These are phyloP conservation scores for Uloborus diversus DNA, from an alignment of 1,140 invertebrate genomes.

Conservation along the genomic window DNA sequence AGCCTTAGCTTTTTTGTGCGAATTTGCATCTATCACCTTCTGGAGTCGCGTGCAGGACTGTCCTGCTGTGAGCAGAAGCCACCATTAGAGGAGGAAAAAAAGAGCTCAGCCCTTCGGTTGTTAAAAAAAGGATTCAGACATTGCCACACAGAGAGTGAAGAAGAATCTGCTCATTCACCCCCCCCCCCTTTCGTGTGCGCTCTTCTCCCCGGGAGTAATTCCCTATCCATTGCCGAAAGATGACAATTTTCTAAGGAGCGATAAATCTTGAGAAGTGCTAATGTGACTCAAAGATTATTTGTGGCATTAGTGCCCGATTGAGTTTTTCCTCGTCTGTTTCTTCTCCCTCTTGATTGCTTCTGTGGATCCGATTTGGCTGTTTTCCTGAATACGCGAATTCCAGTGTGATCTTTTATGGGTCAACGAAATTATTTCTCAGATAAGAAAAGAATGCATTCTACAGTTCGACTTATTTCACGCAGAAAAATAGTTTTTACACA, in stretches of 20 bases:
- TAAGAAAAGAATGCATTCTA: too few species aligned
- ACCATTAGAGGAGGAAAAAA: slow-evolving; percentile 29
- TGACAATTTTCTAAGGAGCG: neutral
- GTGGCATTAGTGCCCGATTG: neutral
- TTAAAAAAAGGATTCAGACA: neutral
- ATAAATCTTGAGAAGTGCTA: neutral
- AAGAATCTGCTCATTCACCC: too few species aligned
- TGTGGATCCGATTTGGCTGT: too few species aligned
- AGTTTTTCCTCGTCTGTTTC: too few species aligned
- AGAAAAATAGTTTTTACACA: too few species aligned
- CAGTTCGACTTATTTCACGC: too few species aligned
- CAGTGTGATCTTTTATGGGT: too few species aligned
- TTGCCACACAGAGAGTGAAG: neutral
- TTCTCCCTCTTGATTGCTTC: too few species aligned
- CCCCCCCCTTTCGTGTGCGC: neutral
- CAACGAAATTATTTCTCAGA: too few species aligned
- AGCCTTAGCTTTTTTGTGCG: slow-evolving; percentile 48
- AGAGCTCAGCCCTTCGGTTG: neutral
- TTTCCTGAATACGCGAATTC: too few species aligned
- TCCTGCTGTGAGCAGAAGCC: slow-evolving; percentile 46
- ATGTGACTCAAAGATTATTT: neutral
- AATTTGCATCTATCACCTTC: slow-evolving; percentile 53
- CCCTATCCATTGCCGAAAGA: neutral
- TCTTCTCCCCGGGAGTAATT: neutral
- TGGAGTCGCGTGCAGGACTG: slow-evolving; percentile 36